phyloP scores from a whole-genome alignment of 2,888 invertebrate species.

The Norana najaformis region DNA sequence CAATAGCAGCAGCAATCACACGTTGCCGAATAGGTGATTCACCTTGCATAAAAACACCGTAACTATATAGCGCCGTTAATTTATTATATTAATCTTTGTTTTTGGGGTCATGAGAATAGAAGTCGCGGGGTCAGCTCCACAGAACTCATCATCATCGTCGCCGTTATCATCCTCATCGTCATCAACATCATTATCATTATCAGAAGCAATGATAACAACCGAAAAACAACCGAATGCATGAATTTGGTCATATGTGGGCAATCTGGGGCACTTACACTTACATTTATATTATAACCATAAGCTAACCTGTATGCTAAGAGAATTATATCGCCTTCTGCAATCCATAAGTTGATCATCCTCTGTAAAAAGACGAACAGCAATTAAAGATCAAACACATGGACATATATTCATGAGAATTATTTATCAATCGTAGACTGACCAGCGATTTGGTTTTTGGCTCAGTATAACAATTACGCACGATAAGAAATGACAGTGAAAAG shows the following conservation, averaged over 20 bases:
- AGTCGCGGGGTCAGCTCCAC: neutral
- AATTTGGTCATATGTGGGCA: too few species aligned
- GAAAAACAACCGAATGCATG: neutral
- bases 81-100: neutral
- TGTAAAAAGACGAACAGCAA: neutral
- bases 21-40: neutral
- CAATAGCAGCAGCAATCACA: too few species aligned
- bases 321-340: slow-evolving; percentile 15
- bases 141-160: neutral
- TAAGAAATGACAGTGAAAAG: too few species aligned
- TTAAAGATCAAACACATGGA: neutral
- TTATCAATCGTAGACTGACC: too few species aligned
- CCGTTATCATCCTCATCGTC: too few species aligned
- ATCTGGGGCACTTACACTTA: too few species aligned
- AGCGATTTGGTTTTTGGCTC: too few species aligned
- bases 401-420: too few species aligned
- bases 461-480: too few species aligned
- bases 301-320: slow-evolving; percentile 4
- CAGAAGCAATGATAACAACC: neutral
- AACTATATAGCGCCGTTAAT: neutral
- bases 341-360: neutral
- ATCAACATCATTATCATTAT: neutral
- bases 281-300: neutral
- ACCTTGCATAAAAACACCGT: too few species aligned
- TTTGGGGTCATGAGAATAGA: neutral